phyloP scores from a whole-genome alignment of 2,797 vertebrate genomes.

The Danionella dracula region DNA sequence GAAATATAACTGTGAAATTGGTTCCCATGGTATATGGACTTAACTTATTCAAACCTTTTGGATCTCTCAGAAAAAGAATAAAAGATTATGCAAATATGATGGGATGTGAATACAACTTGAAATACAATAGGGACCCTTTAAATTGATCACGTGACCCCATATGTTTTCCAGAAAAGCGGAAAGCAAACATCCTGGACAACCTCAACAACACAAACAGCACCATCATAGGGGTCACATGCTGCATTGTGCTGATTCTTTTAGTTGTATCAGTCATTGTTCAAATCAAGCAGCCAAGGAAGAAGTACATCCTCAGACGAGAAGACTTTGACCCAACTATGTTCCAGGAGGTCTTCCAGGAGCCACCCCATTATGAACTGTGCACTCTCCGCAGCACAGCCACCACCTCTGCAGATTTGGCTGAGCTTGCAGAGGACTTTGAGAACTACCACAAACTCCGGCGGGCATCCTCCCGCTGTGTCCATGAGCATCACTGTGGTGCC shows the following conservation, averaged over 20 bases:
- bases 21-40: too few relatives aligned
- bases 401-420: constrained; percentile 83
- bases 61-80: too few relatives aligned
- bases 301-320: constrained; percentile 88
- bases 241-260: constrained; percentile 93
- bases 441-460: constrained; percentile 91
- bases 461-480: constrained; percentile 91
- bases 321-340: constrained; percentile 97
- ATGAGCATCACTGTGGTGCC: constrained; percentile 94
- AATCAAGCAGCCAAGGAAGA: constrained; percentile 98
- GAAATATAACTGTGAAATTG: too few relatives aligned
- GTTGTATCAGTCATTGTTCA: constrained; percentile 92
- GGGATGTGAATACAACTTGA: too few relatives aligned
- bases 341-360: constrained; percentile 93
- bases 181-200: constrained; percentile 92
- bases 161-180: constrained; percentile 82
- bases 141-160: neutral
- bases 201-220: constrained; percentile 96
- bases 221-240: constrained; percentile 93
- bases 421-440: constrained; percentile 92
- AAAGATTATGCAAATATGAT: too few relatives aligned
- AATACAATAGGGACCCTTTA: too few relatives aligned
- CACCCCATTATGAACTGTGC: constrained; percentile 96
- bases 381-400: constrained; percentile 81
- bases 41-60: too few relatives aligned